These are phyloP conservation scores for Hestina assimilis DNA, from an alignment of 1,140 invertebrate genomes.

Conservation along the genomic window DNA sequence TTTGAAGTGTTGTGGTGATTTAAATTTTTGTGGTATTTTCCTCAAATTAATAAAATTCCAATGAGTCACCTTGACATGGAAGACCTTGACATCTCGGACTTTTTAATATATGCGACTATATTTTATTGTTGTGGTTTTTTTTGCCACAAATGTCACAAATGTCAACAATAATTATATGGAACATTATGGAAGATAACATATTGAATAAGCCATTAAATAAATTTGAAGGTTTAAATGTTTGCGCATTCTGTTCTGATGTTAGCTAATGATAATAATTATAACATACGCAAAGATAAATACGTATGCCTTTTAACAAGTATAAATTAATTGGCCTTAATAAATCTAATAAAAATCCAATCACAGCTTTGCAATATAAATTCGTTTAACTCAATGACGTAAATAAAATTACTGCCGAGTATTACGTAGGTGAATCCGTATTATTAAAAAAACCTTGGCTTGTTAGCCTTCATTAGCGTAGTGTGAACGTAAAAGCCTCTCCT, in stretches of 20 bases:
- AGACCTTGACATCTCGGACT: conserved; percentile 57
- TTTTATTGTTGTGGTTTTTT: conserved; percentile 10
- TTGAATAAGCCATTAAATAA: too few relatives aligned
- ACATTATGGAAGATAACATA: too few relatives aligned
- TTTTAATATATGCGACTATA: conserved; percentile 49
- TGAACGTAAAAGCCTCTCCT: background rate
- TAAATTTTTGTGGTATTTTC: too few relatives aligned
- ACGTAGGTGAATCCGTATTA: background rate
- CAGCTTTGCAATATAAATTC: conserved; percentile 47
- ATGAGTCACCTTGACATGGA: conserved; percentile 55
- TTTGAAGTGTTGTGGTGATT: background rate
- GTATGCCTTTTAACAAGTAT: too few relatives aligned
- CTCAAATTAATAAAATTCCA: conserved; percentile 26
- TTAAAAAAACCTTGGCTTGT: background rate
- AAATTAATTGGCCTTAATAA: too few relatives aligned
- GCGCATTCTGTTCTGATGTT: too few relatives aligned
- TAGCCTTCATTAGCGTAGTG: background rate
- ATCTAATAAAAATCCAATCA: too few relatives aligned
- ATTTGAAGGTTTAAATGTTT: too few relatives aligned
- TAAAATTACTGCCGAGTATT: background rate
- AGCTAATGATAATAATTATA: too few relatives aligned
- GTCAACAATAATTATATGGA: too few relatives aligned
- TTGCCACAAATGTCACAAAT: too few relatives aligned
- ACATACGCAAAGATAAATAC: too few relatives aligned
- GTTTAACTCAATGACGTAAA: conserved; percentile 45